Evolutionary conservation across 2,113 vertebrate species (phyloP).

Genomic region (Gadus chalcogrammus): DNA sequence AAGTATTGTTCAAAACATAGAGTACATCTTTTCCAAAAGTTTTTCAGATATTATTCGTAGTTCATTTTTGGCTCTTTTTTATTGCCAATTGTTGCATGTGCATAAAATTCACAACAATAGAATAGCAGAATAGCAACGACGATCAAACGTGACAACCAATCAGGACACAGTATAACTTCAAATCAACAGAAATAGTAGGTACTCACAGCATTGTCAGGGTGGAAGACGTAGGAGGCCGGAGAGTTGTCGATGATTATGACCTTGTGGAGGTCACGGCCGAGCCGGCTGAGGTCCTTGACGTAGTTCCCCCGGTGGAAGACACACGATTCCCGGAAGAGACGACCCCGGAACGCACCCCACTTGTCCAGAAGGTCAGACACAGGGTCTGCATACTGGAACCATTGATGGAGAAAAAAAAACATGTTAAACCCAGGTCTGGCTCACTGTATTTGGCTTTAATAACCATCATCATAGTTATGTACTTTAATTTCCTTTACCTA

Average conservation of each 20-base stretch:
- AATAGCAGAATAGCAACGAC: no score
- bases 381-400: slow-evolving; percentile 86
- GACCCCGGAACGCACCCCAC: slow-evolving; percentile 87
- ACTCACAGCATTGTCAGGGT: slow-evolving; percentile 90
- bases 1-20: no score
- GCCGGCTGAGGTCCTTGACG: slow-evolving; percentile 93
- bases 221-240: slow-evolving; percentile 93
- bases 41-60: no score
- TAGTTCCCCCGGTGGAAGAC: slow-evolving; percentile 97
- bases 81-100: no score
- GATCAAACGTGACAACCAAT: no score
- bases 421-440: background rate
- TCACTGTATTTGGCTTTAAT: no score
- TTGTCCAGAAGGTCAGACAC: slow-evolving; percentile 95
- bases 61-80: no score
- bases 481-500: no score
- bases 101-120: no score
- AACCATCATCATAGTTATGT: no score
- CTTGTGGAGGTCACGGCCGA: slow-evolving; percentile 89
- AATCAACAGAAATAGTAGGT: background rate
- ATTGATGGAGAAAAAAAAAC: background rate
- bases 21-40: no score
- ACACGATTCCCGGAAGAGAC: slow-evolving; percentile 93
- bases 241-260: slow-evolving; percentile 98
- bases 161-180: no score